Percentiles rank a stretch among this genome's conserved stretches.
phyloP scores from a whole-genome alignment of 2,113 vertebrate species.

The Podarcis cretensis region DNA sequence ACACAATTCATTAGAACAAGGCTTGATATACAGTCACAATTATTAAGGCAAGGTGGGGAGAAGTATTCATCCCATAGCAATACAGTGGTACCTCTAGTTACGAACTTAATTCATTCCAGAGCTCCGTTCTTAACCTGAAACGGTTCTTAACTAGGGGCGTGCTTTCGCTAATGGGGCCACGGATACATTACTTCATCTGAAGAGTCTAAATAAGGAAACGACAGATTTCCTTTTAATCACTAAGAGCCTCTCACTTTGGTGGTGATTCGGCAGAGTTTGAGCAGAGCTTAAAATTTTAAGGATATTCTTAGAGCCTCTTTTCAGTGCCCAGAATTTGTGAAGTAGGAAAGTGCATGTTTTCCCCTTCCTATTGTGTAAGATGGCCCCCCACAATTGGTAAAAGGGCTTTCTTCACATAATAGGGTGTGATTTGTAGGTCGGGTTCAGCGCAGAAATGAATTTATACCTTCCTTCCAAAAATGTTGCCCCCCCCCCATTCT shows the following conservation, averaged over 20 bases:
- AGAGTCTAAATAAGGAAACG: slow-evolving; percentile 71
- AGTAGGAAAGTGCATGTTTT: neutral
- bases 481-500: neutral
- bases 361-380: neutral
- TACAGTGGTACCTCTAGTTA: too few species aligned
- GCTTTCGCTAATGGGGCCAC: neutral
- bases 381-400: neutral
- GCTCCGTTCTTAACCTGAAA: too few species aligned
- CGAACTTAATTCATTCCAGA: too few species aligned
- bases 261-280: slow-evolving; percentile 58
- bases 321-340: neutral
- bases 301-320: slow-evolving; percentile 17
- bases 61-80: slow-evolving; percentile 65
- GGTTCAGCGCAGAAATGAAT: neutral
- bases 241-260: slow-evolving; percentile 59
- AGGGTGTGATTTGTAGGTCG: neutral
- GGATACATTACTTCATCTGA: slow-evolving; percentile 52
- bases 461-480: neutral
- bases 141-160: too few species aligned
- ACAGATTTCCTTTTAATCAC: slow-evolving; percentile 68
- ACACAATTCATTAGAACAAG: neutral
- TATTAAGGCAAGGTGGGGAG: slow-evolving; percentile 41
- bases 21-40: slow-evolving; percentile 4
- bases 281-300: slow-evolving; percentile 41
- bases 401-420: neutral